Conservation (phyloP, 2,113 vertebrate species). For the Zosterops lateralis region DNA sequence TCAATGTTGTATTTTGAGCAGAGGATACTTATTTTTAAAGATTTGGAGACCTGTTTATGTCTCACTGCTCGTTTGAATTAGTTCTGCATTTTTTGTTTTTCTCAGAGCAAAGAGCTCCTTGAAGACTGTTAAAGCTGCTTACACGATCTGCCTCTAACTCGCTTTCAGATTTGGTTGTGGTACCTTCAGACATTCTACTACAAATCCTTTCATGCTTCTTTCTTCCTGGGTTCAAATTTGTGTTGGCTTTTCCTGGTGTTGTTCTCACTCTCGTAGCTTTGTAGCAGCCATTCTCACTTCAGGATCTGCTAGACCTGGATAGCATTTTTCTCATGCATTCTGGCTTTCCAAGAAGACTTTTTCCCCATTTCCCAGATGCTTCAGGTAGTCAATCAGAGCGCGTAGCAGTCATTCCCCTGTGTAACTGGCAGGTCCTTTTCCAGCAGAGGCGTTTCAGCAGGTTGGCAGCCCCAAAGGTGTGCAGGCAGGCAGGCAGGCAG, state of each 20-base stretch:
- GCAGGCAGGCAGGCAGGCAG: background rate
- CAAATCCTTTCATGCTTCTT: background rate
- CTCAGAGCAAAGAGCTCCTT: background rate
- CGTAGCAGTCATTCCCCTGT: constrained; percentile 48
- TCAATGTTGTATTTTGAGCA: background rate
- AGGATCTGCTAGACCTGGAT: background rate
- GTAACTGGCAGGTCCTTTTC: constrained; percentile 62
- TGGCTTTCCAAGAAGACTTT: background rate
- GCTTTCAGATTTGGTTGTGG: background rate
- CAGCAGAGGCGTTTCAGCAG: constrained; percentile 63
- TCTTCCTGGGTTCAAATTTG: background rate
- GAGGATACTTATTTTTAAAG: background rate
- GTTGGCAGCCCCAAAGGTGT: constrained; percentile 59
- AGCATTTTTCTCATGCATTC: background rate
- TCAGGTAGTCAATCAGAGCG: background rate
- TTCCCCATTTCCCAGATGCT: background rate
- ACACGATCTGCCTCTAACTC: background rate
- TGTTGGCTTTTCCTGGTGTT: background rate
- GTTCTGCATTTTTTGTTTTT: constrained; percentile 5
- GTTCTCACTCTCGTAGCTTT: background rate
- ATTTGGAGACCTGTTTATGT: background rate
- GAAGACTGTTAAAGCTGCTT: background rate
- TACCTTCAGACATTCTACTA: background rate
- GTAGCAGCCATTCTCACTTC: background rate
- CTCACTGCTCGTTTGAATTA: background rate